Evolutionary conservation across 2,797 vertebrate species (phyloP), one percentile per base, ranked within the genome.

Genomic region (Lagodon rhomboides): DNA sequence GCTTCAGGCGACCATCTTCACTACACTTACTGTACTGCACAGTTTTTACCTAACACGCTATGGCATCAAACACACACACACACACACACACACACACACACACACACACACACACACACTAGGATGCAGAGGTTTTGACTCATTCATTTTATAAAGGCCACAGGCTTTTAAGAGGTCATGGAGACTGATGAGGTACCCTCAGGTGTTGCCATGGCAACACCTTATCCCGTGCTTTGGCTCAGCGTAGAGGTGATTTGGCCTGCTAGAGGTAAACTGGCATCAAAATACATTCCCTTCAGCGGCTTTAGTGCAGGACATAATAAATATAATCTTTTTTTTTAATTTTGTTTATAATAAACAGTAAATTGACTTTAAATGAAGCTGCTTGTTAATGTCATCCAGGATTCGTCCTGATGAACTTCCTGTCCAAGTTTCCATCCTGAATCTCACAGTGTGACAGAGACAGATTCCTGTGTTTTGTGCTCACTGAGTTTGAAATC

Each of bases 181-280:
- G 68, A 83, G 38, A 67, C 53, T 72, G 68, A 75, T 73, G 49
- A 86, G 30, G 47, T 51, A 15, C 38, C 82, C 59, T 82, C 43
- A 23, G 68, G 76, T 83, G 84, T 88, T 83, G 20, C 80, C 70
- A 80, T 0, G 11, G 85, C 68, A 85, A 78, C 77, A 61, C 66
- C 50, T 66, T 44, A 61, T 53, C 34, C 16, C 25, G 69, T 51
- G 53, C 51, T 71, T 66, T 50, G 17, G 13, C 30, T 74, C 62
- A 65, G 58, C 9, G 12, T 44, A 20, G 47, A 65, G 23, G 53
- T 65, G 5, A 61, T 68, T 34, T 20, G 38, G 50, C 27, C 56
- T 22, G 22, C 25, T 4, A 11, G 15, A 71, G 25, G 23, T 27
- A 34, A 50, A 58, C 34, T 53, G 8, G 12, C 69, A 50, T 66